Evolutionary conservation across 2,888 invertebrate species (phyloP).

Genomic region (Coleophora flavipennella): DNA sequence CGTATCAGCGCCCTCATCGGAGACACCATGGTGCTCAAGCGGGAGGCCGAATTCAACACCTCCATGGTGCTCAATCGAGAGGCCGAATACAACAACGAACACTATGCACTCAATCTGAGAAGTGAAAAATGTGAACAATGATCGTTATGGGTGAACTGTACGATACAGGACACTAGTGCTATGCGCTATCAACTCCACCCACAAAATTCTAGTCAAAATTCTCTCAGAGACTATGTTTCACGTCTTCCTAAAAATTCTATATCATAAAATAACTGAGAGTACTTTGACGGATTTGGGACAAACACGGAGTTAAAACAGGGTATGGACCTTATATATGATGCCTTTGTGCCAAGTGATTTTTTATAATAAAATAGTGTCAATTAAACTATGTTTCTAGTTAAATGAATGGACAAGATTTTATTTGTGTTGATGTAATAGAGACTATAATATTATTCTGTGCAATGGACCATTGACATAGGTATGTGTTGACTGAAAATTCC

Average conservation of each 20-base stretch:
- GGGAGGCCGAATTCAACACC: slow-evolving; percentile 58
- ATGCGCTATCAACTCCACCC: slow-evolving; percentile 48
- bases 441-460: slow-evolving; percentile 61
- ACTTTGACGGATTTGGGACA: slow-evolving; percentile 57
- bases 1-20: slow-evolving; percentile 68
- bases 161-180: slow-evolving; percentile 36
- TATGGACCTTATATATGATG: slow-evolving; percentile 63
- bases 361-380: slow-evolving; percentile 66
- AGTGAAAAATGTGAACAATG: slow-evolving; percentile 72
- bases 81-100: slow-evolving; percentile 53
- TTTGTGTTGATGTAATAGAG: slow-evolving; percentile 54
- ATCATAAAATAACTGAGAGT: slow-evolving; percentile 41
- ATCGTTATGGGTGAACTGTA: slow-evolving; percentile 27
- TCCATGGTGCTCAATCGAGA: slow-evolving; percentile 62
- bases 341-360: slow-evolving; percentile 73
- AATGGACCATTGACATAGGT: slow-evolving; percentile 39
- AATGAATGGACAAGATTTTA: slow-evolving; percentile 54
- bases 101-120: slow-evolving; percentile 64
- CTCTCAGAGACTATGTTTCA: slow-evolving; percentile 52
- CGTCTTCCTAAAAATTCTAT: slow-evolving; percentile 49
- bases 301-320: slow-evolving; percentile 61
- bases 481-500: slow-evolving; percentile 34
- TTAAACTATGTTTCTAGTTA: slow-evolving; percentile 52
- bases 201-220: slow-evolving; percentile 59
- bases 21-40: slow-evolving; percentile 61